Evolutionary conservation across 2,113 vertebrate genomes (phyloP).

Genomic region (Eidolon helvum): DNA sequence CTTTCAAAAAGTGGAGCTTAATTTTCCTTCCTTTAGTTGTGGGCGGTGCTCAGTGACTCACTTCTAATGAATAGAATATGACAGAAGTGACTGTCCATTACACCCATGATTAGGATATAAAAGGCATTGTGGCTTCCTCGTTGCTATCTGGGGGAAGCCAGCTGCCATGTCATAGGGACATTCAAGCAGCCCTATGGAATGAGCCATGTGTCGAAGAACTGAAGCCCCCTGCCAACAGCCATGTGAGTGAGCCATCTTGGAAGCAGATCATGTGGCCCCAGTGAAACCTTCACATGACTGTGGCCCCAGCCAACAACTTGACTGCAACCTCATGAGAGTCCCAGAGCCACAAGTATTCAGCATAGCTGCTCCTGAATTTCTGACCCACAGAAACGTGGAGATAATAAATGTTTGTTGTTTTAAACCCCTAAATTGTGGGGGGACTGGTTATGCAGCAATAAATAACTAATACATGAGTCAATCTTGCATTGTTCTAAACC

Average conservation of each 20-base stretch:
- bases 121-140: conserved; percentile 32
- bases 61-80: conserved; percentile 42
- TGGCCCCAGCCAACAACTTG: neutral
- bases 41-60: conserved; percentile 42
- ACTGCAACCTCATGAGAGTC: neutral
- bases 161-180: neutral
- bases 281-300: neutral
- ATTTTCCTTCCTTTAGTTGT: conserved; percentile 38
- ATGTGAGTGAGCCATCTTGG: neutral
- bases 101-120: conserved; percentile 42
- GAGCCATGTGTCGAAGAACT: neutral
- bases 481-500: neutral
- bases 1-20: conserved; percentile 43
- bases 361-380: neutral
- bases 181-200: neutral
- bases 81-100: conserved; percentile 24
- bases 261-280: neutral
- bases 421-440: neutral
- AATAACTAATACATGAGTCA: neutral
- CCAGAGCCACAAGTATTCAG: neutral
- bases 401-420: neutral
- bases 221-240: conserved; percentile 14
- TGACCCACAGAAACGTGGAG: neutral
- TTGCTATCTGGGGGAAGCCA: conserved; percentile 29
- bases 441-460: neutral